Base-by-base conservation (phyloP, 2,797 vertebrate species). In the Falco columbarius region DNA sequence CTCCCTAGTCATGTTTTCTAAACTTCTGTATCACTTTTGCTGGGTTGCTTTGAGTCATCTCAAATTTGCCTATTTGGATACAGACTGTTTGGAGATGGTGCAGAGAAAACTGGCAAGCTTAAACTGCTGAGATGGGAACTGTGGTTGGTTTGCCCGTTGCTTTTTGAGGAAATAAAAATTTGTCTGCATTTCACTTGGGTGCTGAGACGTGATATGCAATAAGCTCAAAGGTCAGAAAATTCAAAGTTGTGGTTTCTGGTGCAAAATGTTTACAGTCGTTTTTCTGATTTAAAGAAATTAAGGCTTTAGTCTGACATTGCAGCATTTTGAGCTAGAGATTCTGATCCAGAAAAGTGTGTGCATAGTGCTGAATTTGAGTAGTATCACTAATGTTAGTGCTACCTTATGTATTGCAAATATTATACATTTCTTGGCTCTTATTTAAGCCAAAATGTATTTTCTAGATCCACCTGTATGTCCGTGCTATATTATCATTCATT, bases 171-270 rank as follows among this genome's bases (percentile, higher is more conserved):
- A 73, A 72, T 42, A 61, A 74, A 89, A 90, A 30, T 34, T 30
- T 21, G 38, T 56, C 81, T 52, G 46, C 24, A 10, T 68, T 91
- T 74, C 54, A 42, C 4, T 1, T 32, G 21, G 17, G 32, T 38
- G 59, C 90, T 54, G 38, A n/a, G 34, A 17, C 1, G 3, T 3
- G 13, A 12, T 26, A 42, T 15, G 3, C 14, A 74, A 55, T 32
- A 84, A 86, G 42, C 66, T 75, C 55, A 90, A 84, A 83, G 62
- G 70, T 86, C 76, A 82, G 59, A 36, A 90, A 92, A 89, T 84
- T 85, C 46, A 79, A 42, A 91, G 15, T 52, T 55, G 26, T 7
- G 9, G 12, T 38, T 67, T 81, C 73, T 59, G 46, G 11, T 84
- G 40, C 29, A 61, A 81, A 91, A 72, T 8, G 4, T 84, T 83